These are phyloP conservation scores for Dallia pectoralis DNA, from an alignment of 2,797 vertebrate genomes.

Conservation along the genomic window DNA sequence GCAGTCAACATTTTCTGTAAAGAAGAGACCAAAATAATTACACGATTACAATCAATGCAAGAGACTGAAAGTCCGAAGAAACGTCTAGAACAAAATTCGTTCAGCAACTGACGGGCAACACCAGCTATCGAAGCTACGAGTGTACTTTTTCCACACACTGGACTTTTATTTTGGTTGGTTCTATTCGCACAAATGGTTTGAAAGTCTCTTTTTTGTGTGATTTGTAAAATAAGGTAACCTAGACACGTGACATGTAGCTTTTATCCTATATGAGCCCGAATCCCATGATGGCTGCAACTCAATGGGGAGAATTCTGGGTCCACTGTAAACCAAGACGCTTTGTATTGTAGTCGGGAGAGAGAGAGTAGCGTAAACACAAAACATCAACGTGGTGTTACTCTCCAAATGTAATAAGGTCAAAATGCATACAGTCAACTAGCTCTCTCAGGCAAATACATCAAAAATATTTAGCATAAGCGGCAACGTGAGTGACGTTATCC, in stretches of 20 bases:
- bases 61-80: no score
- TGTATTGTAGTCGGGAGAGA: slow-evolving; percentile 16
- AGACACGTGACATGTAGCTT: not conserved
- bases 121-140: no score
- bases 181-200: no score
- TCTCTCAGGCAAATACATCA: slow-evolving; percentile 48
- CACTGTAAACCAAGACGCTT: slow-evolving; percentile 35
- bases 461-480: slow-evolving; percentile 72
- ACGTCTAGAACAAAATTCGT: no score
- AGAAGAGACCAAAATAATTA: no score
- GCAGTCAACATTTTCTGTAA: no score
- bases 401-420: slow-evolving; percentile 59
- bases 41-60: no score
- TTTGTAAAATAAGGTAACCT: no score
- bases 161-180: no score
- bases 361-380: slow-evolving; percentile 15
- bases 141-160: no score
- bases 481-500: slow-evolving; percentile 75
- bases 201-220: no score
- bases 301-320: not conserved
- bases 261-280: not conserved
- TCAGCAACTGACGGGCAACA: no score
- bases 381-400: slow-evolving; percentile 54
- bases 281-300: not conserved
- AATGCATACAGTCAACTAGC: slow-evolving; percentile 52